Percentiles rank a stretch among this genome's conserved stretches.
Conservation (phyloP, 2,797 vertebrate genomes). For the Carapus acus region DNA sequence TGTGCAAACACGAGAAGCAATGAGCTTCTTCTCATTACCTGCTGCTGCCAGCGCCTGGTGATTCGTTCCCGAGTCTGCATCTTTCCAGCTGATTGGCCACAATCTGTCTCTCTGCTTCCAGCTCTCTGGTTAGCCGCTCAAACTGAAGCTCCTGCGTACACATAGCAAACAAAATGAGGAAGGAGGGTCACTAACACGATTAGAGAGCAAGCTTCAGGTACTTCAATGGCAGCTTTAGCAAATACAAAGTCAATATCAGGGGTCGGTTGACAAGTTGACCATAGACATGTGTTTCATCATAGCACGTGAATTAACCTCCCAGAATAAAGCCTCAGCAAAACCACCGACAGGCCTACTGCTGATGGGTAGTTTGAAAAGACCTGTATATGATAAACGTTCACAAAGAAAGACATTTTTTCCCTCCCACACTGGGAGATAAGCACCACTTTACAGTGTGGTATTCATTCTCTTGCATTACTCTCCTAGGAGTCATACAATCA, state of each 20-base stretch:
- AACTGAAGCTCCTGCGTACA: slow-evolving; percentile 93
- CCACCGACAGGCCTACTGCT: slow-evolving; percentile 8
- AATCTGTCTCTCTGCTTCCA: slow-evolving; percentile 99
- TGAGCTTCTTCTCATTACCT: slow-evolving; percentile 77
- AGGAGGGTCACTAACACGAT: slow-evolving; percentile 21
- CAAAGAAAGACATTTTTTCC: slow-evolving; percentile 29
- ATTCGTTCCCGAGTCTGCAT: slow-evolving; percentile 97
- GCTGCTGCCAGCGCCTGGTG: slow-evolving; percentile 92
- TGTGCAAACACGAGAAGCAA: not conserved
- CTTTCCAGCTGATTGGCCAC: slow-evolving; percentile 99
- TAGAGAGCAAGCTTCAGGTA: slow-evolving; percentile 15
- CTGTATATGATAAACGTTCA: not conserved
- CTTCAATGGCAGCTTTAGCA: slow-evolving; percentile 29
- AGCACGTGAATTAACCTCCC: slow-evolving; percentile 33
- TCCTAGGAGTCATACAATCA: slow-evolving; percentile 57
- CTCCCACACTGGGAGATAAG: slow-evolving; percentile 61
- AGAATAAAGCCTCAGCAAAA: slow-evolving; percentile 17
- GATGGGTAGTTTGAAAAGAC: slow-evolving; percentile 14
- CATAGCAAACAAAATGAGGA: slow-evolving; percentile 19
- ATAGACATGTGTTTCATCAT: slow-evolving; percentile 8
- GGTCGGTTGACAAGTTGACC: slow-evolving; percentile 19
- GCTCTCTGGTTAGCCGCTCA: slow-evolving; percentile 97
- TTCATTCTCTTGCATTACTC: slow-evolving; percentile 54
- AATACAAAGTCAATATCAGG: slow-evolving; percentile 28
- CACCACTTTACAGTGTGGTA: slow-evolving; percentile 57